Evolutionary conservation across 2,797 vertebrate species (phyloP).

Genomic region (Tapera naevia): DNA sequence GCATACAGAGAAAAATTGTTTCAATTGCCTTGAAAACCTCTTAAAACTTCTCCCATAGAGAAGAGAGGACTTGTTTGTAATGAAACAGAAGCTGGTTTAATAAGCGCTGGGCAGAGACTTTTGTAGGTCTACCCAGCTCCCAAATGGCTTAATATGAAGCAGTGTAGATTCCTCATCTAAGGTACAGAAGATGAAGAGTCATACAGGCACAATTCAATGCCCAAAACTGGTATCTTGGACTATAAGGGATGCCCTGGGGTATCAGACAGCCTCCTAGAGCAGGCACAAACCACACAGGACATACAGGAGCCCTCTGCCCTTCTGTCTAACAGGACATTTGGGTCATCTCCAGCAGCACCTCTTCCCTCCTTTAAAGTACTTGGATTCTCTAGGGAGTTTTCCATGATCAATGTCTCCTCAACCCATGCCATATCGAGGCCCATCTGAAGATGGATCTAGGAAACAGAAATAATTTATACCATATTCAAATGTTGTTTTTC

Average conservation of each 20-base stretch:
- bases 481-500: neutral
- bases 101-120: neutral
- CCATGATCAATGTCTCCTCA: neutral
- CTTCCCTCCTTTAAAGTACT: neutral
- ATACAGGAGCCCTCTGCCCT: rapidly evolving
- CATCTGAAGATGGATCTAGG: neutral
- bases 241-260: neutral
- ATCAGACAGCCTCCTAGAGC: neutral
- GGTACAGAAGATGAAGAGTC: neutral
- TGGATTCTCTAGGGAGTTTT: neutral
- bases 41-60: neutral
- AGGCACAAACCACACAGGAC: neutral
- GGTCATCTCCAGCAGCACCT: neutral
- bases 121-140: neutral
- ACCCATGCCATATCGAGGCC: neutral
- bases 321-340: neutral
- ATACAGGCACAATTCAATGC: neutral
- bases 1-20: neutral
- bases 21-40: neutral
- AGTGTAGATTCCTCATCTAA: neutral
- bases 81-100: neutral
- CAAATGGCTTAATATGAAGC: neutral
- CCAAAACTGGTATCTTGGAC: neutral
- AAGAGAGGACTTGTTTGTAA: neutral
- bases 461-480: neutral